Evolutionary conservation across 2,113 vertebrate species (phyloP).

Genomic region (Phodopus roborovskii): DNA sequence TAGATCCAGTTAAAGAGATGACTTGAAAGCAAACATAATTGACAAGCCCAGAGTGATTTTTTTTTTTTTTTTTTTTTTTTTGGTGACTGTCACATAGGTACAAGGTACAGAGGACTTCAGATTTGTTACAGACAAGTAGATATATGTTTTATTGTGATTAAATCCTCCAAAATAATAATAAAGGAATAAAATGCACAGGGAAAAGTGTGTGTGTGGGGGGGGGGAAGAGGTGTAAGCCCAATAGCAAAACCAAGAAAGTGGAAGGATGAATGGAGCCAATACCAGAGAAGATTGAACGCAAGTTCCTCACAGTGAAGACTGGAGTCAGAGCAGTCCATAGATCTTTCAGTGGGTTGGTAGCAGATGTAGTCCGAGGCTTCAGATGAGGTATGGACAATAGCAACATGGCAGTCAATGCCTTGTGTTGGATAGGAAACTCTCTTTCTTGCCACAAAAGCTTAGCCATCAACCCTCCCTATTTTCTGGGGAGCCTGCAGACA

Average conservation of each 20-base stretch:
- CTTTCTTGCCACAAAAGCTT: not conserved
- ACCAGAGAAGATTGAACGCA: too few relatives aligned
- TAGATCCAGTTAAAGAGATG: not conserved
- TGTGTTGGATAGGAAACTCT: not conserved
- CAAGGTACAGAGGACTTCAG: not conserved
- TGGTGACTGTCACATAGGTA: not conserved
- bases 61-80: too few relatives aligned
- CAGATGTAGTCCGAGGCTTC: not conserved
- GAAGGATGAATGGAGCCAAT: fast-evolving
- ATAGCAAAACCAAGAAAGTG: fast-evolving
- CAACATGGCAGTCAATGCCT: not conserved
- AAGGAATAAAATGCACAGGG: not conserved
- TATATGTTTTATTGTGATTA: not conserved
- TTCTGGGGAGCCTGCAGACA: not conserved
- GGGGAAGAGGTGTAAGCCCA: not conserved
- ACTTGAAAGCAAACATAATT: not conserved
- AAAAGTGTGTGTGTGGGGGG: not conserved
- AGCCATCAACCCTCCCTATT: fast-evolving
- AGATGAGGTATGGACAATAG: not conserved
- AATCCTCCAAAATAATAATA: not conserved
- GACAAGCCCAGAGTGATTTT: not conserved
- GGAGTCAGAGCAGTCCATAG: fast-evolving
- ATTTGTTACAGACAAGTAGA: not conserved
- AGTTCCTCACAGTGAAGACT: fast-evolving
- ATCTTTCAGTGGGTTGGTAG: too few relatives aligned